Percentiles rank a stretch among this genome's conserved stretches.
Evolutionary conservation across 2,113 vertebrate genomes (phyloP).

Genomic region (Scytalopus superciliaris): DNA sequence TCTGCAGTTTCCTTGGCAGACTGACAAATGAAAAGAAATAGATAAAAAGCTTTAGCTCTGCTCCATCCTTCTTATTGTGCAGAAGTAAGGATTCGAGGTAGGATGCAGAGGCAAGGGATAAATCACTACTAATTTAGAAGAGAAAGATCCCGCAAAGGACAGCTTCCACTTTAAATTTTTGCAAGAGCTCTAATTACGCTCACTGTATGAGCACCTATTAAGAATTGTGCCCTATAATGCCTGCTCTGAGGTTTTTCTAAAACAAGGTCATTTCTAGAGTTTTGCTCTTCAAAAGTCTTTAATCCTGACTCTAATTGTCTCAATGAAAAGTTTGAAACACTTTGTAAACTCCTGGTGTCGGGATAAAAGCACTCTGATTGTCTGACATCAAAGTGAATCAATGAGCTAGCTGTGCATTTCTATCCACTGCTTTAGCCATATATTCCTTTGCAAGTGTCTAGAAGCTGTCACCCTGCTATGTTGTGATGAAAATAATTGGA

Average conservation of each 20-base stretch:
- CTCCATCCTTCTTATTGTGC: not conserved
- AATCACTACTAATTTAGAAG: not conserved
- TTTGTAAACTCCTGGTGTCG: not conserved
- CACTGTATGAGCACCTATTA: not conserved
- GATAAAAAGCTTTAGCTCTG: not conserved
- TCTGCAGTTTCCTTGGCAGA: not conserved
- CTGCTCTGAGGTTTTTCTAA: not conserved
- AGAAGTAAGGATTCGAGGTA: rapidly evolving
- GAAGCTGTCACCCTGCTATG: constrained; percentile 40
- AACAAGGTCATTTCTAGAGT: not conserved
- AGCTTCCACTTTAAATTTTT: not conserved
- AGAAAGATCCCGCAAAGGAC: not conserved
- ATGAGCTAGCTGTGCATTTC: constrained; percentile 8
- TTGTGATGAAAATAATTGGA: constrained; percentile 34
- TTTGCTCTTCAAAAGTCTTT: not conserved
- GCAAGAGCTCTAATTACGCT: not conserved
- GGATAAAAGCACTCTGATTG: not conserved
- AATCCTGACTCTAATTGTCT: not conserved
- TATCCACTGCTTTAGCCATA: not conserved
- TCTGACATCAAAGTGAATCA: constrained; percentile 44
- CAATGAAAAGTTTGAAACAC: constrained; percentile 18
- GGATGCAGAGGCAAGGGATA: not conserved
- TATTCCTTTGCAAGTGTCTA: constrained; percentile 23
- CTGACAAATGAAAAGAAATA: not conserved
- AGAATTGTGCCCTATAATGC: not conserved